Evolutionary conservation across 1,140 invertebrate genomes (phyloP).

Genomic region (Mya arenaria): DNA sequence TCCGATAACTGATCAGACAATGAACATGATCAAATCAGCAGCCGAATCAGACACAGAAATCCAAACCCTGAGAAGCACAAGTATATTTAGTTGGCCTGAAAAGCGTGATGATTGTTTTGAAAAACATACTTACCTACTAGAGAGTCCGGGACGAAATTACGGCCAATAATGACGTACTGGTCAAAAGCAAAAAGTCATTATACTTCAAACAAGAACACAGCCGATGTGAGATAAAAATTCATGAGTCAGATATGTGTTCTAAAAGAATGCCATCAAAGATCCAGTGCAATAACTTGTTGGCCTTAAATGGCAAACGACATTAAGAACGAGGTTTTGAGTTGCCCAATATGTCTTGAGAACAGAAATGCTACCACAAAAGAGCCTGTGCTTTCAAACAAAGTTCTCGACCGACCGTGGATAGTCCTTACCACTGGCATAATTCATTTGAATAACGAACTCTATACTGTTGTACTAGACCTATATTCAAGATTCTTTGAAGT

Average conservation of each 20-base stretch:
- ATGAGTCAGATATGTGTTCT: too few species aligned
- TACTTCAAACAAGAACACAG: neutral
- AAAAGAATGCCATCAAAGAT: neutral
- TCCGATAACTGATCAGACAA: too few species aligned
- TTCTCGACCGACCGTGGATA: conserved; percentile 1
- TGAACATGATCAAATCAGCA: neutral
- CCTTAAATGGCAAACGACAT: neutral
- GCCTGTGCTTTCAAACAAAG: neutral
- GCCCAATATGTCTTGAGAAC: neutral
- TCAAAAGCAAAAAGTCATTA: neutral
- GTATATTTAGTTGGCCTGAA: neutral
- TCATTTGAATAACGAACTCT: conserved; percentile 5
- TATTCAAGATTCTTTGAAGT: neutral
- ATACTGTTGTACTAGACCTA: neutral
- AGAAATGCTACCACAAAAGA: neutral
- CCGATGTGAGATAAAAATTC: too few species aligned
- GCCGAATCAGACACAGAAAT: conserved; percentile 2
- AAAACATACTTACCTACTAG: neutral
- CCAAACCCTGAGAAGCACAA: neutral
- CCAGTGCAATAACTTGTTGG: neutral
- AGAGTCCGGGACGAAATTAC: conserved; percentile 6
- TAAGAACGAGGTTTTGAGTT: neutral
- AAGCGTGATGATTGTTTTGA: neutral
- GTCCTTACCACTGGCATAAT: neutral
- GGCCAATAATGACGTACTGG: neutral